Conservation (phyloP, 92 coral and sea anemone species). For the Siderastrea siderea region DNA sequence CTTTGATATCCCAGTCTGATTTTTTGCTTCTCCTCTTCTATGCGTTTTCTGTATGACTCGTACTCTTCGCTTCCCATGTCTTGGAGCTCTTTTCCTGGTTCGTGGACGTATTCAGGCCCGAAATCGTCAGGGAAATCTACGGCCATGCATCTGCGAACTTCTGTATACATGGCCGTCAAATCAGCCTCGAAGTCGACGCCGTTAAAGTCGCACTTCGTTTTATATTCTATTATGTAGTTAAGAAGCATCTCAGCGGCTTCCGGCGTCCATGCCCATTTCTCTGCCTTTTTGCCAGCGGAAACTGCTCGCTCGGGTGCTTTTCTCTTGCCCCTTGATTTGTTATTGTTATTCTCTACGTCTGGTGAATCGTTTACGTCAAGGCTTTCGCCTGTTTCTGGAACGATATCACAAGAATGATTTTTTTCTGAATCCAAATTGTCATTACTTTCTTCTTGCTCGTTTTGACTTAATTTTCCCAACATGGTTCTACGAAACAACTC, state of each 20-base stretch:
- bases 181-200: conserved; percentile 65
- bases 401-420: too few species aligned
- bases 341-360: too few species aligned
- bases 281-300: conserved; percentile 11
- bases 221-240: conserved; percentile 60
- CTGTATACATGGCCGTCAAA: conserved; percentile 45
- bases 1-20: conserved; percentile 38
- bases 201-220: conserved; percentile 53
- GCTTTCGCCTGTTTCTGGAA: background rate
- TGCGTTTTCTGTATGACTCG: conserved; percentile 1
- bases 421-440: too few species aligned
- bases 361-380: background rate
- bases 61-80: conserved; percentile 59
- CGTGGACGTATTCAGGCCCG: conserved; percentile 41
- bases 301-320: conserved; percentile 7
- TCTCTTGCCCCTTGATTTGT: background rate
- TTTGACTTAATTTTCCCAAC: conserved; percentile 21
- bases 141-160: conserved; percentile 17
- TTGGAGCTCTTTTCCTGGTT: conserved; percentile 41
- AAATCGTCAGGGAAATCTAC: conserved; percentile 46
- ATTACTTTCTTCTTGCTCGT: too few species aligned
- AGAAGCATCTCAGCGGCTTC: conserved; percentile 40
- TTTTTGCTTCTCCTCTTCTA: conserved; percentile 31
- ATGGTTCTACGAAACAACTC: conserved; percentile 14
- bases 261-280: conserved; percentile 53